Conservation (phyloP, 1,140 invertebrate genomes). For the Leptonema lineaticorne region DNA sequence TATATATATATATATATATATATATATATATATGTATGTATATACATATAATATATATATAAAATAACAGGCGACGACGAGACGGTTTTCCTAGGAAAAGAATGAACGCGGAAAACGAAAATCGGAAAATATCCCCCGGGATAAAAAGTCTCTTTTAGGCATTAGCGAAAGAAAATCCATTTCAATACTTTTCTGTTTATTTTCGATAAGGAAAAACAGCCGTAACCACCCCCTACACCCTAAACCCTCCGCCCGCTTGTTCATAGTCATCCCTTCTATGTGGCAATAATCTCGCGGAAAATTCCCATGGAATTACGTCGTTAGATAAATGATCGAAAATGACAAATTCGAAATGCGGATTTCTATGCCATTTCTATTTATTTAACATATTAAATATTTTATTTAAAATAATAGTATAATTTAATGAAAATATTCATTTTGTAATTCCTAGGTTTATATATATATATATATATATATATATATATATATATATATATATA, state of each 20-base stretch:
- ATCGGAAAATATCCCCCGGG: constrained; percentile 32
- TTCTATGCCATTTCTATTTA: no score
- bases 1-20: no score
- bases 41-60: no score
- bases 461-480: neutral
- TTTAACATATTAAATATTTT: no score
- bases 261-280: no score
- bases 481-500: neutral
- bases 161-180: constrained; percentile 38
- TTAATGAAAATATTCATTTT: no score
- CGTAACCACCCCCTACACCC: no score
- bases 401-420: no score
- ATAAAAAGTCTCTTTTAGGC: constrained; percentile 36
- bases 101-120: constrained; percentile 38
- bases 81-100: constrained; percentile 27
- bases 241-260: neutral
- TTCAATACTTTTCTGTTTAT: constrained; percentile 35
- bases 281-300: constrained; percentile 16
- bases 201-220: constrained; percentile 35
- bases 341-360: no score
- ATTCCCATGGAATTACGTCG: constrained; percentile 18
- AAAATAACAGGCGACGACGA: no score
- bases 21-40: no score
- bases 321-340: constrained; percentile 3
- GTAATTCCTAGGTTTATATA: neutral